A percentile compares a stretch with the other conserved stretches of the same genome.
phyloP scores from a whole-genome alignment of 2,797 vertebrate genomes.

The Tolypeutes matacus region DNA sequence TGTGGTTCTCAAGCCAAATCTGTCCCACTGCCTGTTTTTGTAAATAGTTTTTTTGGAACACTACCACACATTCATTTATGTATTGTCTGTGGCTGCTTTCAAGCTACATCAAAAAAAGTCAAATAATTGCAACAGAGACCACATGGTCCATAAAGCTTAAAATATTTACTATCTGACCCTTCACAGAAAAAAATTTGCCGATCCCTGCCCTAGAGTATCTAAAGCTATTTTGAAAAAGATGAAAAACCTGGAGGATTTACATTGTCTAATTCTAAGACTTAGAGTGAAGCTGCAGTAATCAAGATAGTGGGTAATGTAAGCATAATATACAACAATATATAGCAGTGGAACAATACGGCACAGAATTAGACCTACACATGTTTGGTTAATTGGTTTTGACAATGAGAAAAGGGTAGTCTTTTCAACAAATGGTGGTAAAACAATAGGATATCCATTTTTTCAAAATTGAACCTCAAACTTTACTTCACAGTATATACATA shows the following conservation, averaged over 20 bases:
- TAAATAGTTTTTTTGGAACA: background rate
- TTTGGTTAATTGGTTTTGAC: background rate
- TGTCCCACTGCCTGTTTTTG: background rate
- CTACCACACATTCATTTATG: background rate
- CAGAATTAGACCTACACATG: background rate
- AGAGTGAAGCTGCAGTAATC: background rate
- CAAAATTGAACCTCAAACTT: background rate
- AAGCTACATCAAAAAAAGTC: background rate
- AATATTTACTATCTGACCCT: background rate
- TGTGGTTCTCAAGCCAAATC: background rate
- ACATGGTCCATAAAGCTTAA: background rate
- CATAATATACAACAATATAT: background rate
- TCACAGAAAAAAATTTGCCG: background rate
- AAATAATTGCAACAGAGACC: background rate
- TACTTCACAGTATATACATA: background rate
- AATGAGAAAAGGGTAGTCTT: background rate
- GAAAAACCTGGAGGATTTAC: background rate
- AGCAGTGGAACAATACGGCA: background rate
- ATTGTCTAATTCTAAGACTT: background rate
- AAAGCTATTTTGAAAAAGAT: constrained; percentile 15
- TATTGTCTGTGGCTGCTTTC: background rate
- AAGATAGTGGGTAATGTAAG: background rate
- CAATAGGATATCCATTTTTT: background rate
- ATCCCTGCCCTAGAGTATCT: background rate
- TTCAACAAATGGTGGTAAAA: background rate